Percentiles rank a stretch among this genome's conserved stretches.
These are phyloP conservation scores for Drosophila prostipennis DNA, from an alignment of 2,888 invertebrate genomes.

Conservation along the genomic window DNA sequence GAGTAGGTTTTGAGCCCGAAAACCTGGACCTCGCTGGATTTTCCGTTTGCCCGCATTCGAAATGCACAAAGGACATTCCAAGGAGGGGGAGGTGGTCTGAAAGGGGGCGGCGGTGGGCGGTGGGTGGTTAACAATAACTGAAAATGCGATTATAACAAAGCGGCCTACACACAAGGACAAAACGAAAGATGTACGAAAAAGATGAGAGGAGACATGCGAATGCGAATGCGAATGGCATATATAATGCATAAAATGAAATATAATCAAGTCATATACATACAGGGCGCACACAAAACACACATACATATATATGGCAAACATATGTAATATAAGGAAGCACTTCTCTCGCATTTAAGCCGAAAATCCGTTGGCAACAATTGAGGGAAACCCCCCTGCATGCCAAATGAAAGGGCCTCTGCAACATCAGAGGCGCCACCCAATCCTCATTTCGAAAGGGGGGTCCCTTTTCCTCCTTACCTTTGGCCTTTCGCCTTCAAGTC, in stretches of 20 bases:
- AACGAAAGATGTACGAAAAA: conserved; percentile 10
- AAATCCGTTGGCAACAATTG: conserved; percentile 57
- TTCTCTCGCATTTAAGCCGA: conserved; percentile 34
- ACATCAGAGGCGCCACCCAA: not conserved
- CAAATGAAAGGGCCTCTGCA: not conserved
- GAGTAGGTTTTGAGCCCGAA: conserved; percentile 12
- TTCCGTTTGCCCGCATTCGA: conserved; percentile 43
- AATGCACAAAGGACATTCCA: conserved; percentile 51
- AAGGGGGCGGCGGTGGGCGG: not conserved
- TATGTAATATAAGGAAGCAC: conserved; percentile 4
- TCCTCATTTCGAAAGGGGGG: not conserved
- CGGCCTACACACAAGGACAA: conserved; percentile 31
- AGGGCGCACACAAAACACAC: not conserved
- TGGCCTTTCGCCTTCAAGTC: conserved; percentile 31
- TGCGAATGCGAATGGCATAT: conserved; percentile 17
- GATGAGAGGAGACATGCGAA: conserved; percentile 14
- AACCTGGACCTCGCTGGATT: conserved; percentile 14
- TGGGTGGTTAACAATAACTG: conserved; percentile 23
- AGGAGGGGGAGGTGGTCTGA: conserved; percentile 4
- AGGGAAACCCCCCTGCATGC: not conserved
- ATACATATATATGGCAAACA: not conserved
- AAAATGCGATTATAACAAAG: conserved; percentile 44
- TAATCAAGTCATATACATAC: conserved; percentile 60
- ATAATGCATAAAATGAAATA: conserved; percentile 62
- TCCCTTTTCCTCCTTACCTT: not conserved